phyloP scores from a whole-genome alignment of 2,797 vertebrate species.

The Cirrhinus molitorella region DNA sequence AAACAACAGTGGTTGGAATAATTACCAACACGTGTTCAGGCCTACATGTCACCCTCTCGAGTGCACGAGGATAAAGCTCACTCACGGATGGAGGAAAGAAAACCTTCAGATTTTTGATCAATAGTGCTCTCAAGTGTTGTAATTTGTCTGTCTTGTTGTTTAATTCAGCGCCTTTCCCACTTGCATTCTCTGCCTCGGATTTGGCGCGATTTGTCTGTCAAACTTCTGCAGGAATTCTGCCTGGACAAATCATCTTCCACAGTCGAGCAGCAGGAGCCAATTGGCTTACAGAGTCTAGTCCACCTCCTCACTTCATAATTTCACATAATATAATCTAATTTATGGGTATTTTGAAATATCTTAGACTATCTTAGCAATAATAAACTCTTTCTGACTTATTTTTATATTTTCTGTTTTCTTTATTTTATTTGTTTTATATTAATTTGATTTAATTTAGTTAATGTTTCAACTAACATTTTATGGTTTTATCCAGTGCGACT shows the following conservation, averaged over 20 bases:
- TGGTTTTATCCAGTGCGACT: not conserved
- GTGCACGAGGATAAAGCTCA: not conserved
- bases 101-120: not conserved
- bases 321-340: not conserved
- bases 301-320: not conserved
- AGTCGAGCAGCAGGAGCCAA: constrained; percentile 14
- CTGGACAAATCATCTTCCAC: not conserved
- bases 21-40: constrained; percentile 50
- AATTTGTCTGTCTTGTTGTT: not conserved
- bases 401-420: not conserved
- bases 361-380: not conserved
- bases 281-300: not conserved
- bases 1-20: constrained; percentile 50
- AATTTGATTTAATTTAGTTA: too few species aligned
- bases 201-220: not conserved
- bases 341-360: not conserved
- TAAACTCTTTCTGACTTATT: not conserved
- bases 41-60: not conserved
- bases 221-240: constrained; percentile 32
- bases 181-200: not conserved
- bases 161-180: not conserved
- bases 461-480: too few species aligned
- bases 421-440: too few species aligned
- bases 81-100: not conserved
- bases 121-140: not conserved